These are phyloP conservation scores for Acanthosepion esculentum DNA, from an alignment of 2,888 invertebrate genomes.

Conservation along the genomic window DNA sequence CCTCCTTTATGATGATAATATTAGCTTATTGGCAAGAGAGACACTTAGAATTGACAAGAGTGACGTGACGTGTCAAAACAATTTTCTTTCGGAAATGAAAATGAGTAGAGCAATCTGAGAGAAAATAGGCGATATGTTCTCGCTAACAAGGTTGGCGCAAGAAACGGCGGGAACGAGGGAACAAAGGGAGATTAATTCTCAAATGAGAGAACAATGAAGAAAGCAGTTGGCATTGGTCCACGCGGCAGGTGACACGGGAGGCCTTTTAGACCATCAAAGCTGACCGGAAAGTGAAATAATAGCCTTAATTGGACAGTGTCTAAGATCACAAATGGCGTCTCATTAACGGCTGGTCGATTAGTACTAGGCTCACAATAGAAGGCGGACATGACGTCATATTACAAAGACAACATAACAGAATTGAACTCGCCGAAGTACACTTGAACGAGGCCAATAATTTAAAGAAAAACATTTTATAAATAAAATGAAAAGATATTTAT, in stretches of 20 bases:
- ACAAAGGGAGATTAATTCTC: background rate
- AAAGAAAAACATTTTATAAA: too few species aligned
- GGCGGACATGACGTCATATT: too few species aligned
- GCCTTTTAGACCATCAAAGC: background rate
- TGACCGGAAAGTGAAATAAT: constrained; percentile 15
- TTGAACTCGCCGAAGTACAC: too few species aligned
- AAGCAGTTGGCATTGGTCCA: background rate
- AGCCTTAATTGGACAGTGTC: background rate
- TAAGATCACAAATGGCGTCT: constrained; percentile 33
- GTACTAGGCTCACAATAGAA: background rate
- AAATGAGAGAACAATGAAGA: background rate
- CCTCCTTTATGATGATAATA: background rate
- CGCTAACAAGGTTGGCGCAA: background rate
- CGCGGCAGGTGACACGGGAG: background rate
- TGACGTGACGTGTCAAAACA: background rate
- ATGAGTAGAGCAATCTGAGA: background rate
- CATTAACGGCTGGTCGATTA: background rate
- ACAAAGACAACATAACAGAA: too few species aligned
- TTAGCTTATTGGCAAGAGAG: background rate
- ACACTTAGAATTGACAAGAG: background rate
- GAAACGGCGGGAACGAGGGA: background rate
- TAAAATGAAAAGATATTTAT: too few species aligned
- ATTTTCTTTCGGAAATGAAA: background rate
- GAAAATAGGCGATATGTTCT: background rate
- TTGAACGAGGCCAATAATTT: too few species aligned